A percentile compares a stretch with the other conserved stretches of the same genome.
Conservation (phyloP, 2,797 vertebrate genomes). For the Karalla daura region DNA sequence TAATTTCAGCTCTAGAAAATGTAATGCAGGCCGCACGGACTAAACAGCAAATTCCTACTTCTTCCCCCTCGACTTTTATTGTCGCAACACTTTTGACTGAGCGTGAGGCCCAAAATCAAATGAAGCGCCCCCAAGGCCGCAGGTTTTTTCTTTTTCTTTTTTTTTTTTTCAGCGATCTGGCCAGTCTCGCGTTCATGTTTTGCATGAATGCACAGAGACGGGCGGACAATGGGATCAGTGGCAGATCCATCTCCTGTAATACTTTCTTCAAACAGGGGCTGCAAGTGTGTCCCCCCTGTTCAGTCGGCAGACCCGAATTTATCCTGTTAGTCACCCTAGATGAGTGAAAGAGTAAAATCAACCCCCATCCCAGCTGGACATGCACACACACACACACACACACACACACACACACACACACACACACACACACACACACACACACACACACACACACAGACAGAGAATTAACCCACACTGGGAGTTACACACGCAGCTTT, state of each 20-base stretch:
- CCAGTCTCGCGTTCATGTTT: slow-evolving; percentile 64
- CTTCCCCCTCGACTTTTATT: slow-evolving; percentile 53
- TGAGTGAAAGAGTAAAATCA: slow-evolving; percentile 81
- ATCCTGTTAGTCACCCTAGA: slow-evolving; percentile 86
- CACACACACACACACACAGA: slow-evolving; percentile 34
- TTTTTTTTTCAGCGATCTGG: slow-evolving; percentile 46
- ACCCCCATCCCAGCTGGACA: slow-evolving; percentile 84
- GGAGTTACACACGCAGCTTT: slow-evolving; percentile 66
- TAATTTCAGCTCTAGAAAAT: slow-evolving; percentile 77
- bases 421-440: slow-evolving; percentile 40
- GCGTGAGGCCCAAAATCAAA: slow-evolving; percentile 66
- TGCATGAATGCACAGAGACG: slow-evolving; percentile 74
- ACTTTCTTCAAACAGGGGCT: slow-evolving; percentile 80
- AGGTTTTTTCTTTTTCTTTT: too few species aligned
- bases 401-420: slow-evolving; percentile 29
- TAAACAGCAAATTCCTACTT: slow-evolving; percentile 63
- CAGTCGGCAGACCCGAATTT: slow-evolving; percentile 79
- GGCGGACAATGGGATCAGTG: slow-evolving; percentile 80
- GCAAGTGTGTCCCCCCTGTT: slow-evolving; percentile 83
- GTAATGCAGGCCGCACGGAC: slow-evolving; percentile 59
- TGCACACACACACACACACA: slow-evolving; percentile 46
- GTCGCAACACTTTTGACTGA: slow-evolving; percentile 49
- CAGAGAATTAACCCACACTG: slow-evolving; percentile 52
- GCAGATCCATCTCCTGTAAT: slow-evolving; percentile 82
- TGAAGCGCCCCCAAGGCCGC: slow-evolving; percentile 46